A percentile compares a stretch with the other conserved stretches of the same genome.
phyloP scores from a whole-genome alignment of 2,888 invertebrate species.

The Caenorhabditis sp. region DNA sequence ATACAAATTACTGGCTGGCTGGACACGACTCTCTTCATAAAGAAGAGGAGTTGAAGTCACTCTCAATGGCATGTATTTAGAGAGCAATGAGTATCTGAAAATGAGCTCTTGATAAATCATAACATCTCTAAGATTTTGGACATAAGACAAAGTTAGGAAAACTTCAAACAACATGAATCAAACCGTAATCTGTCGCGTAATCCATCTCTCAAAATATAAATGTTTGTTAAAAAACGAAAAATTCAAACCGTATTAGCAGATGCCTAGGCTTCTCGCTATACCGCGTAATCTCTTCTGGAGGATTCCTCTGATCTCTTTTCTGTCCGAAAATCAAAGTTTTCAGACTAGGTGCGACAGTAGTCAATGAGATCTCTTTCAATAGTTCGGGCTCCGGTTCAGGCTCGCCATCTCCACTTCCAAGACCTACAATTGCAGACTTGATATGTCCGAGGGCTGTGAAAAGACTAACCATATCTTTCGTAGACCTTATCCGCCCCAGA shows the following conservation, averaged over 20 bases:
- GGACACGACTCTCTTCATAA: slow-evolving; percentile 50
- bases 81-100: slow-evolving; percentile 78
- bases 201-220: background rate
- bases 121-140: background rate
- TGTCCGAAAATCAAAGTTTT: slow-evolving; percentile 72
- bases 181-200: slow-evolving; percentile 10
- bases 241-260: slow-evolving; percentile 73
- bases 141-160: slow-evolving; percentile 29
- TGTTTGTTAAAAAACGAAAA: slow-evolving; percentile 11
- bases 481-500: slow-evolving; percentile 67
- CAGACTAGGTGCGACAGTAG: slow-evolving; percentile 50
- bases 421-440: background rate
- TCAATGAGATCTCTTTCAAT: slow-evolving; percentile 34
- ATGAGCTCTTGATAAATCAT: background rate
- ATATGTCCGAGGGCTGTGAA: too few species aligned
- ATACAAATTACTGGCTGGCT: slow-evolving; percentile 37
- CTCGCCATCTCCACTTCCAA: slow-evolving; percentile 13
- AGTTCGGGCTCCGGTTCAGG: slow-evolving; percentile 13
- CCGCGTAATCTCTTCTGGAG: slow-evolving; percentile 64
- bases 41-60: slow-evolving; percentile 62
- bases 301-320: slow-evolving; percentile 59
- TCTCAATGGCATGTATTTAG: slow-evolving; percentile 75
- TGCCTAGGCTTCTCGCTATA: slow-evolving; percentile 65
- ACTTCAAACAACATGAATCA: slow-evolving; percentile 38
- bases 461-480: slow-evolving; percentile 59